These are phyloP conservation scores for Morbakka virulenta DNA, from an alignment of 30 jellyfish, hydroid and myxozoan species.

Conservation along the genomic window DNA sequence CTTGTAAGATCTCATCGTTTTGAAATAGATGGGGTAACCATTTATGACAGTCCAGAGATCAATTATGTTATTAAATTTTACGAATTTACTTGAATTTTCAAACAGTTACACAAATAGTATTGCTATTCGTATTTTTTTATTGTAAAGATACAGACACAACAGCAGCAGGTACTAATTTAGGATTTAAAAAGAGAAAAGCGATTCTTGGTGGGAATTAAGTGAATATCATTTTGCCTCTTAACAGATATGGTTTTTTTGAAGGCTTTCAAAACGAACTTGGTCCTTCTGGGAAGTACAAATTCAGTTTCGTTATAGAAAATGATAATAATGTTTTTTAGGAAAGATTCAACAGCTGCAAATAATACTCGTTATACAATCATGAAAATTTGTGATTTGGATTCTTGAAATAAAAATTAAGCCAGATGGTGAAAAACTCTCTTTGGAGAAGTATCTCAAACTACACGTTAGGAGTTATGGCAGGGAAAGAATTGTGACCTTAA, in stretches of 20 bases:
- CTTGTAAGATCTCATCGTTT: no score
- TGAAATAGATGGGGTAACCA: no score
- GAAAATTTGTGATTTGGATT: slow-evolving; percentile 23
- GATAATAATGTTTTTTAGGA: slow-evolving; percentile 25
- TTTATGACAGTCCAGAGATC: no score
- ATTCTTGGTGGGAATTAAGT: slow-evolving; percentile 5
- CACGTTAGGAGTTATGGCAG: slow-evolving; percentile 4
- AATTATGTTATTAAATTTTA: no score
- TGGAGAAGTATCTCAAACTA: background rate
- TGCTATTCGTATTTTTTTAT: no score
- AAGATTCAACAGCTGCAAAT: background rate
- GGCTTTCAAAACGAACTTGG: slow-evolving; percentile 9
- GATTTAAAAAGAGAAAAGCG: slow-evolving; percentile 31
- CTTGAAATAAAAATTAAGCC: slow-evolving; percentile 2
- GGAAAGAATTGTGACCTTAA: no score
- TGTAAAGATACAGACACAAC: background rate
- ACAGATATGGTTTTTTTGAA: slow-evolving; percentile 15
- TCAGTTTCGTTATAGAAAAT: background rate
- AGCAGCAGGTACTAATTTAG: background rate
- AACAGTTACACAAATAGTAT: no score
- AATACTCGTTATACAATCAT: background rate
- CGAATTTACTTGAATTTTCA: no score
- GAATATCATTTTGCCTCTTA: slow-evolving; percentile 9
- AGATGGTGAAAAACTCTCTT: background rate
- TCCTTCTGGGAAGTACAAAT: slow-evolving; percentile 1